Percentiles rank a stretch among this genome's conserved stretches.
Evolutionary conservation across 1,140 invertebrate genomes (phyloP).

Genomic region (Sipha flava): DNA sequence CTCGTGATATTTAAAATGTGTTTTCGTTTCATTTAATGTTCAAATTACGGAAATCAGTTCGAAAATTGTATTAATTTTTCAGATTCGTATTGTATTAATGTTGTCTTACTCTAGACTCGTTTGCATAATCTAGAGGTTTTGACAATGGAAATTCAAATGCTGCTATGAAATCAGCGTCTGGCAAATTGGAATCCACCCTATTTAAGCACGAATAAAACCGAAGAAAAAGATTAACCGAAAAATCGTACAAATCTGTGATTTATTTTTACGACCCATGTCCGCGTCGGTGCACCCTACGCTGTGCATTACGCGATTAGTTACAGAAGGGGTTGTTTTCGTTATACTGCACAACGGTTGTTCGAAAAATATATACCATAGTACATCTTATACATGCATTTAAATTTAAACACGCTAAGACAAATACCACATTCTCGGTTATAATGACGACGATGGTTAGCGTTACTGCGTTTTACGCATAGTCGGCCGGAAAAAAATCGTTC

Average conservation of each 20-base stretch:
- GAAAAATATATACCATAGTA: neutral
- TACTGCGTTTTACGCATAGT: too few species aligned
- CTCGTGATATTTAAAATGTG: too few species aligned
- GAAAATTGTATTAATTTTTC: neutral
- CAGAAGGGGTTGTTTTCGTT: neutral
- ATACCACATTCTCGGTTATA: neutral
- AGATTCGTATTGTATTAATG: neutral
- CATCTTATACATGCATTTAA: too few species aligned
- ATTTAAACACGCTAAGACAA: neutral
- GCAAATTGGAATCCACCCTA: slow-evolving; percentile 14
- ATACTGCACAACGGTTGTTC: neutral
- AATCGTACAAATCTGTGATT: slow-evolving; percentile 28
- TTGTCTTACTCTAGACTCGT: neutral
- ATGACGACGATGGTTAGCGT: neutral
- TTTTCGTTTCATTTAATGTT: neutral
- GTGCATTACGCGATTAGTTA: slow-evolving; percentile 15
- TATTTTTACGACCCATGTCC: slow-evolving; percentile 13
- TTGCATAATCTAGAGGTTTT: slow-evolving; percentile 8
- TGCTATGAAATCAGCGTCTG: neutral
- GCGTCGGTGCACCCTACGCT: neutral
- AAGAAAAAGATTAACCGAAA: slow-evolving; percentile 25
- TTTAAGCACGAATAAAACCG: neutral
- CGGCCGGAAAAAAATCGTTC: too few species aligned
- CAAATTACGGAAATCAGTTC: neutral
- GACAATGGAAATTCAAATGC: neutral